These are phyloP conservation scores for Scaptodrosophila latifasciaeformis DNA, from an alignment of 2,888 invertebrate species.

Conservation along the genomic window DNA sequence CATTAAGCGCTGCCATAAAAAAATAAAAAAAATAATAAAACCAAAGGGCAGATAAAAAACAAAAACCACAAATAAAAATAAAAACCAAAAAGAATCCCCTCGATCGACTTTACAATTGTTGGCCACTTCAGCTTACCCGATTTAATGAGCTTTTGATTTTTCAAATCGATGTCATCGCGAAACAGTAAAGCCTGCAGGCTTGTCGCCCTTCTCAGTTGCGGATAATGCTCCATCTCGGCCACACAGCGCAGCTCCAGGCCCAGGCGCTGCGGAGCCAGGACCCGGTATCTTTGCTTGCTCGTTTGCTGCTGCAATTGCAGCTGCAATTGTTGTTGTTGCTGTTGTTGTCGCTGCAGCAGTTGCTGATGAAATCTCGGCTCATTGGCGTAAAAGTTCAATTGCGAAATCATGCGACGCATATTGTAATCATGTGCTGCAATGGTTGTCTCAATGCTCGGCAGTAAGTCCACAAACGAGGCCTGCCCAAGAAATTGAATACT, in stretches of 20 bases:
- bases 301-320: constrained; percentile 23
- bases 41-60: constrained; percentile 5
- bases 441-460: constrained; percentile 67
- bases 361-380: constrained; percentile 61
- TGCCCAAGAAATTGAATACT: too few species aligned
- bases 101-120: too few species aligned
- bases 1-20: constrained; percentile 36
- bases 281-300: constrained; percentile 2
- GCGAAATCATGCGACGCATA: constrained; percentile 65
- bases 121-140: constrained; percentile 56
- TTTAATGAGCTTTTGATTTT: constrained; percentile 72
- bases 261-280: constrained; percentile 36
- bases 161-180: constrained; percentile 66
- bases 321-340: constrained; percentile 25
- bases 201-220: constrained; percentile 62
- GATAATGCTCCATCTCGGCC: constrained; percentile 70
- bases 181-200: constrained; percentile 58
- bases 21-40: constrained; percentile 3
- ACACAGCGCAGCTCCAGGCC: constrained; percentile 67
- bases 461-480: constrained; percentile 60
- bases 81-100: too few species aligned
- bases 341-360: constrained; percentile 32
- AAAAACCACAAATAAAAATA: constrained; percentile 4
- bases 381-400: constrained; percentile 71
- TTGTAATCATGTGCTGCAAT: constrained; percentile 70